Evolutionary conservation across 2,113 vertebrate genomes (phyloP), one percentile per base, ranked within the genome.

Genomic region (Leptosomus discolor): DNA sequence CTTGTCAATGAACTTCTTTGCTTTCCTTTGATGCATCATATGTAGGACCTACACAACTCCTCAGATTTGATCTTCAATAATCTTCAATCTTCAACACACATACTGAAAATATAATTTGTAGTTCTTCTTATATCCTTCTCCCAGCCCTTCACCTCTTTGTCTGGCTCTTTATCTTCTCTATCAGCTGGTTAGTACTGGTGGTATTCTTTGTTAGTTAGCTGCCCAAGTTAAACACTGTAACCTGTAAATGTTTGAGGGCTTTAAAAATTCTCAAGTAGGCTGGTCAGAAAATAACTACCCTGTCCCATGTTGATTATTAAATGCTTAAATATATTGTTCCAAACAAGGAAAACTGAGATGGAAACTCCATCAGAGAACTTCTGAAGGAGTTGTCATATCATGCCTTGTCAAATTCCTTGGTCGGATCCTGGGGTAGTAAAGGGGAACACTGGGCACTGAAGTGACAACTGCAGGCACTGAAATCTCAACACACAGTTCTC

Each of bases 11-110:
- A 74, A 57, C 46, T 43, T 60, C 43, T 9, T 45, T 51, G 34
- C 45, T 73, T 43, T 86, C 16, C 8, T 60, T 91, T 51, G 24
- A 17, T 70, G 41, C 15, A 37, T 61, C 58, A 11, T 45, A 30
- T 0, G 1, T 71, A 80, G 6, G 14, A 39, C 10, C 36, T 48
- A 14, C 0, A 2, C 1, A 1, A n/a, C 19, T 69, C 24, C 27
- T 30, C 2, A 1, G 6, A 65, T 77, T 5, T 77, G n/a, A n/a
- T 57, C 39, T 73, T 86, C 39, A 56, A 2, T 75, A 19, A 30
- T 45, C 37, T 67, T 91, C 26, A 8, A 8, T 78, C 50, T 82
- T 86, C 34, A 75, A 48, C 15, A 43, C 1, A 53, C 7, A 56
- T 36, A 26, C 2, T 1, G 3, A 89, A 89, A 93, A 74, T 12